phyloP scores from a whole-genome alignment of 2,888 invertebrate species.

The Acanthosoma haemorrhoidale region DNA sequence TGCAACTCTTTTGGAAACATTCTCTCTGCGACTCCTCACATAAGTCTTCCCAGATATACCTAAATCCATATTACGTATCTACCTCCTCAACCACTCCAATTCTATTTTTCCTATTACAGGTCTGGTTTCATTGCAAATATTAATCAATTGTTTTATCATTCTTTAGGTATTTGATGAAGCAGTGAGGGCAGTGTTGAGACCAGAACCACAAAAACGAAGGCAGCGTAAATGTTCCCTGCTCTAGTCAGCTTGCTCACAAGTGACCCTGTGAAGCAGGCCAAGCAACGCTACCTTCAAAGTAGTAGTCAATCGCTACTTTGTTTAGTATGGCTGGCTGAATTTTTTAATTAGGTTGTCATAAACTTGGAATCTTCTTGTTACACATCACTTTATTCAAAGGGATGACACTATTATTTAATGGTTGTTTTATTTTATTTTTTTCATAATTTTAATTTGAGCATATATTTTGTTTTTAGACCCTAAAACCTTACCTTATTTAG shows the following conservation, averaged over 20 bases:
- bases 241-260: conserved; percentile 41
- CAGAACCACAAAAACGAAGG: conserved; percentile 91
- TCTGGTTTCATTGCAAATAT: too few species aligned
- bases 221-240: conserved; percentile 72
- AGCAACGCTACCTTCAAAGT: not conserved
- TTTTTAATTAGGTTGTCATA: conserved; percentile 7
- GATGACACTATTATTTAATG: not conserved
- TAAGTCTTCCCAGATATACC: too few species aligned
- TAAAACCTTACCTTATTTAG: too few species aligned
- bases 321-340: conserved; percentile 1
- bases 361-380: not conserved
- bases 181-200: conserved; percentile 92
- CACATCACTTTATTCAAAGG: not conserved
- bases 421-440: conserved; percentile 2
- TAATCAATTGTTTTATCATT: not conserved
- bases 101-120: too few species aligned
- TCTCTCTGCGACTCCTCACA: too few species aligned
- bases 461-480: not conserved
- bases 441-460: not conserved
- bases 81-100: too few species aligned
- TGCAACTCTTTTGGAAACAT: too few species aligned
- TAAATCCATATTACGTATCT: too few species aligned
- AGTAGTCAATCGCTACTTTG: not conserved
- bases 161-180: conserved; percentile 96
- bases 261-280: not conserved